These are phyloP conservation scores for Eurypyga helias DNA, from an alignment of 2,113 vertebrate genomes.

Conservation along the genomic window DNA sequence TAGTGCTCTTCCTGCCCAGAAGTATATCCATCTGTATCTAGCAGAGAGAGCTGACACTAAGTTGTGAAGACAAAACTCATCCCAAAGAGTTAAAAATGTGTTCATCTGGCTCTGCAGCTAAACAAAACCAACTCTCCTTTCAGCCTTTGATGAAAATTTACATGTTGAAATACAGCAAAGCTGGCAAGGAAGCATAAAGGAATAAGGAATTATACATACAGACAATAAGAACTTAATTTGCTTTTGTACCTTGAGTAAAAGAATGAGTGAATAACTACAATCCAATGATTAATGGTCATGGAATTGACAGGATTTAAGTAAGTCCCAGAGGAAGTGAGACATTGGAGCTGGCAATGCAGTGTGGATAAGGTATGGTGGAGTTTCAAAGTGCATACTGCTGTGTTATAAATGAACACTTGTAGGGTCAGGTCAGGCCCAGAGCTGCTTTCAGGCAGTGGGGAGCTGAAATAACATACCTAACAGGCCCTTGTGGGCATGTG, in stretches of 20 bases:
- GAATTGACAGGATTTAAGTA: neutral
- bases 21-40: neutral
- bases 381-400: neutral
- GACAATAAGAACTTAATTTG: neutral
- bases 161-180: neutral
- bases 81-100: neutral
- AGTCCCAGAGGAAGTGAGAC: neutral
- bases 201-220: neutral
- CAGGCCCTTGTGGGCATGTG: neutral
- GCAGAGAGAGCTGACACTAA: neutral
- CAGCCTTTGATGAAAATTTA: neutral
- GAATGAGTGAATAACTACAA: neutral
- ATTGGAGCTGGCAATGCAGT: neutral
- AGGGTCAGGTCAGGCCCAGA: neutral
- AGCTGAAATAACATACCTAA: neutral
- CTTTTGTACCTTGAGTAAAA: neutral
- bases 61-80: neutral
- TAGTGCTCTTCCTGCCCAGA: neutral
- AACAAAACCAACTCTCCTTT: neutral
- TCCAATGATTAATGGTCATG: neutral
- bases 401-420: neutral
- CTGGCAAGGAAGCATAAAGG: neutral
- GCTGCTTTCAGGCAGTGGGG: neutral
- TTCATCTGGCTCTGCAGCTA: neutral
- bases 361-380: neutral